Evolutionary conservation across 2,113 vertebrate genomes (phyloP).

Genomic region (Helogale parvula): DNA sequence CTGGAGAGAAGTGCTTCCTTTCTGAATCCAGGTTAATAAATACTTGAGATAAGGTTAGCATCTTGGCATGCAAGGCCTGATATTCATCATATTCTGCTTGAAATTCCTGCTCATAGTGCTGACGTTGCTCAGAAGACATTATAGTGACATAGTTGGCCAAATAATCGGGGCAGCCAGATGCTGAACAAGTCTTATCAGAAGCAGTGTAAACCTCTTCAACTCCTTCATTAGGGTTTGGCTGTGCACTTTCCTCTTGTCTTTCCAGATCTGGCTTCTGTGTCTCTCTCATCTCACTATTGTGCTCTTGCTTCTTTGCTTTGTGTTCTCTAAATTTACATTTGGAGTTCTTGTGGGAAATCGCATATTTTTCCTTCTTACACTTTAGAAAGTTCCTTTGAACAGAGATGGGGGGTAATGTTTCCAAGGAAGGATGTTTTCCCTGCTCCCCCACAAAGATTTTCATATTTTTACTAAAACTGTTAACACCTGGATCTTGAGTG

Average conservation of each 20-base stretch:
- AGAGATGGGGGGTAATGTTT: constrained; percentile 47
- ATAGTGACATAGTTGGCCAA: constrained; percentile 86
- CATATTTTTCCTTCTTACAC: neutral
- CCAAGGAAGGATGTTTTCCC: constrained; percentile 71
- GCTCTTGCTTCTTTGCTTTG: constrained; percentile 82
- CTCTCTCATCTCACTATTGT: neutral
- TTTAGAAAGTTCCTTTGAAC: neutral
- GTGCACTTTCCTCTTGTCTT: constrained; percentile 36
- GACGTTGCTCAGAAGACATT: constrained; percentile 86
- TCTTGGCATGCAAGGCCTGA: constrained; percentile 83
- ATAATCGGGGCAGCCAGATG: constrained; percentile 85
- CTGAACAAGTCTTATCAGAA: constrained; percentile 79
- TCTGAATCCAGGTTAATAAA: constrained; percentile 86
- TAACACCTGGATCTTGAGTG: constrained; percentile 84
- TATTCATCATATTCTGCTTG: constrained; percentile 91
- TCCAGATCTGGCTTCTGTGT: neutral
- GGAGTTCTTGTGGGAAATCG: constrained; percentile 77
- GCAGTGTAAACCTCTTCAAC: constrained; percentile 76
- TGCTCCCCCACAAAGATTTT: constrained; percentile 80
- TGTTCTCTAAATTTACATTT: constrained; percentile 86
- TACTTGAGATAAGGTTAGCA: constrained; percentile 83
- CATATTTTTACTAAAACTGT: constrained; percentile 70
- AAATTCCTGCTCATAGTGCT: constrained; percentile 90
- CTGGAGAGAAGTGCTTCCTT: constrained; percentile 84
- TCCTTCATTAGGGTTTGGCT: constrained; percentile 54